A percentile compares a stretch with the other conserved stretches of the same genome.
phyloP scores from a whole-genome alignment of 2,797 vertebrate genomes.

The Pseudomugil gertrudae region DNA sequence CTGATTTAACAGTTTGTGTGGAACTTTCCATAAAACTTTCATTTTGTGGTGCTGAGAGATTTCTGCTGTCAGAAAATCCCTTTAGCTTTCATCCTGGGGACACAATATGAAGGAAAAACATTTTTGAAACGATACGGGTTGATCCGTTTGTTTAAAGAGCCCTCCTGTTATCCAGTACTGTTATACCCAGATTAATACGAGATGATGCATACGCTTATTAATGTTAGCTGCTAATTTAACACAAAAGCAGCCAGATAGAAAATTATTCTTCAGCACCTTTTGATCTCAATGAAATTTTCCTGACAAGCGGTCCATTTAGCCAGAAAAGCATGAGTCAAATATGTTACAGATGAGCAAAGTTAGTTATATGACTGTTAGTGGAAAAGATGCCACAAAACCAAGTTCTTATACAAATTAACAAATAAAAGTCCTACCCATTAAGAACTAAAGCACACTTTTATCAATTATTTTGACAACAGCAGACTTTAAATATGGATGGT shows the following conservation, averaged over 20 bases:
- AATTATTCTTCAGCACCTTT: background rate
- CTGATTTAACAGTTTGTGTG: background rate
- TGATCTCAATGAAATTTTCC: background rate
- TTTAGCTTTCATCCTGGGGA: background rate
- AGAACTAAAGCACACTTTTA: background rate
- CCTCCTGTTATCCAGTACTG: too few relatives aligned
- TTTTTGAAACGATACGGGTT: too few relatives aligned
- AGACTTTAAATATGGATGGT: slow-evolving; percentile 11
- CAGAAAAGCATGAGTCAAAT: too few relatives aligned
- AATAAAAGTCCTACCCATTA: background rate
- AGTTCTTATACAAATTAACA: background rate
- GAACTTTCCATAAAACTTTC: background rate
- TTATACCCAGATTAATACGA: too few relatives aligned
- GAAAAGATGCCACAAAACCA: background rate
- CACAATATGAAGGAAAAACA: background rate
- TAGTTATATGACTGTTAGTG: background rate
- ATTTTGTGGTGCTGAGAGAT: background rate
- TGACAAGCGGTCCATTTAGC: background rate
- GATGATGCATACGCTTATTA: too few relatives aligned
- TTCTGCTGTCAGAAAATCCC: background rate
- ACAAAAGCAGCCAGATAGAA: background rate
- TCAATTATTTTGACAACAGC: slow-evolving; percentile 15
- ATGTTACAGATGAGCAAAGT: background rate
- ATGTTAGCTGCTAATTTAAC: background rate
- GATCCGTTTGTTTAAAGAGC: too few relatives aligned